Percentiles rank a stretch among this genome's conserved stretches.
phyloP scores from a whole-genome alignment of 2,888 invertebrate genomes.

The Conops quadrifasciatus region DNA sequence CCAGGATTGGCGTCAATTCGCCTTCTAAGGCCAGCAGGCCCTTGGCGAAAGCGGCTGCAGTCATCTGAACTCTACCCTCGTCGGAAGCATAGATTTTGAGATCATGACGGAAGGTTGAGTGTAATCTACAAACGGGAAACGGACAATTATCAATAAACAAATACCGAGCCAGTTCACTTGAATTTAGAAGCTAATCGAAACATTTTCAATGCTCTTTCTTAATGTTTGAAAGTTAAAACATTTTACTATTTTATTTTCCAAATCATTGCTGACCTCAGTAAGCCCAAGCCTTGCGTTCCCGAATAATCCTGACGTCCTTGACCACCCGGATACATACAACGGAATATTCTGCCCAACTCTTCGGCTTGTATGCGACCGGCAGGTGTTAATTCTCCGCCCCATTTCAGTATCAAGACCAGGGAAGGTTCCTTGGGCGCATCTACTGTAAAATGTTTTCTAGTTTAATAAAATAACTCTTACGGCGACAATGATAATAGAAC shows the following conservation, averaged over 20 bases:
- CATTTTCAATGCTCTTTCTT: too few relatives aligned
- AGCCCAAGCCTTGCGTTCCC: slow-evolving; percentile 93
- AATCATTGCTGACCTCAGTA: slow-evolving; percentile 71
- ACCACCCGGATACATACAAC: slow-evolving; percentile 99
- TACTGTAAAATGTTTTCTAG: slow-evolving; percentile 56
- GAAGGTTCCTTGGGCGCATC: slow-evolving; percentile 92
- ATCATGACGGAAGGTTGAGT: slow-evolving; percentile 98
- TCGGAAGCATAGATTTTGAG: slow-evolving; percentile 99
- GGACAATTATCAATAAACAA: background rate
- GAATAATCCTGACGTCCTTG: slow-evolving; percentile 92
- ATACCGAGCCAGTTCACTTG: too few relatives aligned
- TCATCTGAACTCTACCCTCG: slow-evolving; percentile 99
- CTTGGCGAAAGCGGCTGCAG: slow-evolving; percentile 99
- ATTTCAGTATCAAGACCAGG: slow-evolving; percentile 95
- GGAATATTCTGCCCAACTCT: slow-evolving; percentile 95
- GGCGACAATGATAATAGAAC: background rate
- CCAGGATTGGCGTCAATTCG: slow-evolving; percentile 97
- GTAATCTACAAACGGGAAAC: slow-evolving; percentile 69
- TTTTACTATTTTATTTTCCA: background rate
- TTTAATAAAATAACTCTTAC: slow-evolving; percentile 28
- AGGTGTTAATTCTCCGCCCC: slow-evolving; percentile 99
- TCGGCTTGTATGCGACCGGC: slow-evolving; percentile 98
- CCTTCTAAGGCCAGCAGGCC: slow-evolving; percentile 97
- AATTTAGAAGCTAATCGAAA: too few relatives aligned
- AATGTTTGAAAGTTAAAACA: background rate